phyloP scores from a whole-genome alignment of 2,113 vertebrate genomes.

The Beaufortia kweichowensis region DNA sequence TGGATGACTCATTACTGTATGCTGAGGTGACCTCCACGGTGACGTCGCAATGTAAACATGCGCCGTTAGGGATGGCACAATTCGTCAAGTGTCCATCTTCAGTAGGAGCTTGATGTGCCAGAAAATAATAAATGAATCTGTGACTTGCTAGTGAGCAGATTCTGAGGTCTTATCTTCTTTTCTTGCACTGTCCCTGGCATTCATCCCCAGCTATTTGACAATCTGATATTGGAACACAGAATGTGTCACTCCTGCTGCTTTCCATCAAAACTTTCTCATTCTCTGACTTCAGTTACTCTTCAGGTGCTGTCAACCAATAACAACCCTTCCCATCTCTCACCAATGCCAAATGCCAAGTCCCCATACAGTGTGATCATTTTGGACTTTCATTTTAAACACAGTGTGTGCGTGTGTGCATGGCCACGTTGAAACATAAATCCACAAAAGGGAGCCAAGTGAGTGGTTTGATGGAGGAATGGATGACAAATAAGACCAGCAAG shows the following conservation, averaged over 20 bases:
- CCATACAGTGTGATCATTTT: conserved; percentile 9
- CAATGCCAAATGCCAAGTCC: background rate
- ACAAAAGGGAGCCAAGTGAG: conserved; percentile 36
- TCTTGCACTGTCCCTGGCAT: background rate
- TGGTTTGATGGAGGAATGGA: conserved; percentile 43
- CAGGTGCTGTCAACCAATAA: background rate
- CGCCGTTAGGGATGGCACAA: background rate
- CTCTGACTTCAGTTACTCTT: conserved; percentile 25
- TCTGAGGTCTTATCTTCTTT: background rate
- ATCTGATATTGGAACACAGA: conserved; percentile 18
- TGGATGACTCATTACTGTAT: background rate
- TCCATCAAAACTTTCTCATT: conserved; percentile 20
- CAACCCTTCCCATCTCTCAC: conserved; percentile 17
- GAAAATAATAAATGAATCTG: background rate
- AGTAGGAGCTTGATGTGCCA: background rate
- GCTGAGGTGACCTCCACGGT: conserved; percentile 24
- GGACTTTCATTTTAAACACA: conserved; percentile 27
- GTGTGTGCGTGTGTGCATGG: conserved; percentile 3
- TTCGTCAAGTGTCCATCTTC: background rate
- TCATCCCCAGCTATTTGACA: conserved; percentile 39
- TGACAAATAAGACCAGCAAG: conserved; percentile 47
- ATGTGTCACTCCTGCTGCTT: conserved; percentile 24
- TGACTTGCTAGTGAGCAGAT: background rate
- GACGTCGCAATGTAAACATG: background rate
- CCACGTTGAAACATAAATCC: conserved; percentile 45